Evolutionary conservation across 2,113 vertebrate species (phyloP), one percentile per base, ranked within the genome.

Genomic region (Tragelaphus scriptus): DNA sequence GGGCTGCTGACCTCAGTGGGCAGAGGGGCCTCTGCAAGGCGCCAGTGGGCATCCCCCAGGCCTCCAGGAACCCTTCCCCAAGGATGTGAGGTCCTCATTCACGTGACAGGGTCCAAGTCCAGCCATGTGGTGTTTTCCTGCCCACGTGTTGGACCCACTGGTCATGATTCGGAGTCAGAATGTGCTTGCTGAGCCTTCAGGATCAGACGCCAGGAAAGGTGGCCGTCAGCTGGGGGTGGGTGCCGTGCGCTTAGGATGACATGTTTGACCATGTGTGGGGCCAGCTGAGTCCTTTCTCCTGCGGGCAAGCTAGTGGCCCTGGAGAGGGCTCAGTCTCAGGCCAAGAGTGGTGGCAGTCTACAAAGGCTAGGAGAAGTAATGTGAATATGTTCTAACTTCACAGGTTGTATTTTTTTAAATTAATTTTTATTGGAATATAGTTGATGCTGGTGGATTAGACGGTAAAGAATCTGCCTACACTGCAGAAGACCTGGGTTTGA

Each of bases 321-420:
- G 14, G n/a, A 17, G n/a, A 56, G 36, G 56, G 17, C 36, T 49
- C 14, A 3, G 4, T 79, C 30, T 1, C 21, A 7, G 6, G 26
- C 53, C 4, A 6, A 59, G 44, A 16, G n/a, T 19, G 10, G 2
- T 12, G 2, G n/a, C 6, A 9, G 7, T 77, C 65, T 28, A 0
- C 13, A 63, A n/a, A 36, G n/a, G 28, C 47, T n/a, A n/a, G 19
- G 9, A 81, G 55, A 12, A 32, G 28, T 16, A n/a, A 59, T 6
- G 3, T 21, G 11, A 47, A 79, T n/a, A 2, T 26, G 19, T 14
- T 25, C 30, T 21, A 28, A 51, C 16, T 32, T 3, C 30, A 19
- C 0, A 6, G 32, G 19, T 68, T n/a, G 32, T 19, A n/a, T 40
- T 25, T 75, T 25, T 47, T 16, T 1, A 2, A 47, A 47, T 47